Evolutionary conservation across 2,888 invertebrate species (phyloP), one percentile per base, ranked within the genome.

Genomic region (Trissoscelio sp.): DNA sequence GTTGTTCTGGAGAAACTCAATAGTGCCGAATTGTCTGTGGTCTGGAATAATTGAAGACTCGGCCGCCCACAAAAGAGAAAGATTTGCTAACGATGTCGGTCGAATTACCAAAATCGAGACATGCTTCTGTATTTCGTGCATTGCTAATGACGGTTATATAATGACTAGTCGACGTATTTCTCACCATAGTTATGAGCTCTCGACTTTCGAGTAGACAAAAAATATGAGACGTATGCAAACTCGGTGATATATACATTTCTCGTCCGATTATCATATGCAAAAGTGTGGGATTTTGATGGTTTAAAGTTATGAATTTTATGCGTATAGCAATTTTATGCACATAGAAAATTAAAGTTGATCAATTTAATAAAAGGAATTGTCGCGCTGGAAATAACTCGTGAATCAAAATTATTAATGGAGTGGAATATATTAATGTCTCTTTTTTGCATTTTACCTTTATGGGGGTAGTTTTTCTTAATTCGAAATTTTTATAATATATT

Each of bases 121-220:
- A 48, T 7, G 48, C 16, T 12, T 12, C 7, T 6, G n/a, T 46
- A 5, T 20, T 58, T 51, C 51, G 24, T 42, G 53, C 28, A 39
- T 60, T 51, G 70, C 42, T 72, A 51, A 73, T 73, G 53, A 62
- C 53, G 20, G 51, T 60, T 72, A 22, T 42, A 72, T 18, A 18
- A 24, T 58, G 48, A 58, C 57, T 37, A 46, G 1, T 24, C 24
- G 24, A n/a, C 24, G 39, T 18, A 67, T 42, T 57, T 57, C 57
- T 69, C 31, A 31, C n/a, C 34, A 31, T 7, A 44, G 24, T 67
- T 12, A 12, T 16, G 53, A 53, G 28, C 37, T 67, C 57, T 57
- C 14, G 22, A 67, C 42, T n/a, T n/a, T 53, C 11, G 34, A 44
- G 67, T 14, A 46, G 31, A 69, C 57, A 34, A 51, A 46, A 69